Evolutionary conservation across 2,113 vertebrate species (phyloP).

Genomic region (Neotoma lepida): DNA sequence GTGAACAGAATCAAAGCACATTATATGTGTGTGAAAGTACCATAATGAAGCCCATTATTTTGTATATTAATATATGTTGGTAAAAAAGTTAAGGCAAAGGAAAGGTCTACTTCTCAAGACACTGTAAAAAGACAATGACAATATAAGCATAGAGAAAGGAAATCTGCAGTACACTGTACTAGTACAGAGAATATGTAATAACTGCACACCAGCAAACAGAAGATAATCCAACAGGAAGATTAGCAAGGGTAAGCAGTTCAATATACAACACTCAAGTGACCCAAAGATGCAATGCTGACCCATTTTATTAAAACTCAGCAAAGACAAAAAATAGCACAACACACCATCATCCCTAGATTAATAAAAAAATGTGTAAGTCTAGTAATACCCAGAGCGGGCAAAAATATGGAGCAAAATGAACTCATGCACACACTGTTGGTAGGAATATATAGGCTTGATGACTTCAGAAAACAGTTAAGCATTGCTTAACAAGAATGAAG

Average conservation of each 20-base stretch:
- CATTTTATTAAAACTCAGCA: slow-evolving; percentile 22
- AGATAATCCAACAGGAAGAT: background rate
- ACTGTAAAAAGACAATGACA: background rate
- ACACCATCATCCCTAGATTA: background rate
- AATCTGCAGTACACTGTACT: background rate
- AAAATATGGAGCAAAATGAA: background rate
- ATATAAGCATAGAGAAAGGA: background rate
- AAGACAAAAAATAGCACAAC: background rate
- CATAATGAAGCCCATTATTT: background rate
- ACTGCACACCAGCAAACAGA: background rate
- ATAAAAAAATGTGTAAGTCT: background rate
- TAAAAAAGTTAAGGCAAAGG: background rate
- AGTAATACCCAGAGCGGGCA: background rate
- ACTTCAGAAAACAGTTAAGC: background rate
- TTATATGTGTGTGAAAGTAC: background rate
- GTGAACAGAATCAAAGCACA: background rate
- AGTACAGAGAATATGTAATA: background rate
- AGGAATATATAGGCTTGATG: background rate
- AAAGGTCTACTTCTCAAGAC: background rate
- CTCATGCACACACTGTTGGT: background rate
- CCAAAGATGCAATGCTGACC: background rate
- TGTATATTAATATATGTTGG: background rate
- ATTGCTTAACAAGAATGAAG: background rate
- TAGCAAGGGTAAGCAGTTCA: background rate
- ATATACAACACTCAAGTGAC: background rate